Percentiles rank a stretch among this genome's conserved stretches.
Conservation (phyloP, 2,113 vertebrate genomes). For the Asarcornis scutulata region DNA sequence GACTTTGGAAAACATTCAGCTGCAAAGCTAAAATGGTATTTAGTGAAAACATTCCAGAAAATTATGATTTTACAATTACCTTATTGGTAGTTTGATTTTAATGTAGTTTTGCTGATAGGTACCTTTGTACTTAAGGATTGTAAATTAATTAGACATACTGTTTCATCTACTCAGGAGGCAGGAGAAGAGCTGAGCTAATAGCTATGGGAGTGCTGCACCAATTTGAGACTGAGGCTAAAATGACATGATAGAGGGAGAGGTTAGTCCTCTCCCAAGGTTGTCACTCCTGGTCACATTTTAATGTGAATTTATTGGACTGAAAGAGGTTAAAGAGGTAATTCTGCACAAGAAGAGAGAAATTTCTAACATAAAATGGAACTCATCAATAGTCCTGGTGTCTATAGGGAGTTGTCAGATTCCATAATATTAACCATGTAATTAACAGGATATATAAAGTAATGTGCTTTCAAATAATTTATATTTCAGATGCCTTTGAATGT, state of each 20-base stretch:
- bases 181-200: slow-evolving; percentile 47
- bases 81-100: slow-evolving; percentile 44
- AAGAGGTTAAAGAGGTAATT: slow-evolving; percentile 53
- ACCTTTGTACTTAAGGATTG: slow-evolving; percentile 59
- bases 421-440: slow-evolving; percentile 54
- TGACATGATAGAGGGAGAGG: slow-evolving; percentile 61
- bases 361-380: slow-evolving; percentile 32
- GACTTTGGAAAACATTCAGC: slow-evolving; percentile 21
- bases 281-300: slow-evolving; percentile 64
- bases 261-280: slow-evolving; percentile 49
- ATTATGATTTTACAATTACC: slow-evolving; percentile 21
- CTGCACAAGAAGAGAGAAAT: slow-evolving; percentile 41
- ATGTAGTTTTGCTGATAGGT: slow-evolving; percentile 41
- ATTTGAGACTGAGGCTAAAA: slow-evolving; percentile 54
- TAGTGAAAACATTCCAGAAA: slow-evolving; percentile 22
- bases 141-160: slow-evolving; percentile 61
- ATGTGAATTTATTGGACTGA: slow-evolving; percentile 60
- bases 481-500: slow-evolving; percentile 33
- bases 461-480: slow-evolving; percentile 51
- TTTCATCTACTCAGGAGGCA: slow-evolving; percentile 37
- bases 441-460: slow-evolving; percentile 49
- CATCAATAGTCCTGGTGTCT: slow-evolving; percentile 41
- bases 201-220: slow-evolving; percentile 36
- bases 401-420: slow-evolving; percentile 39
- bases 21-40: background rate